These are phyloP conservation scores for Macroramphosus scolopax DNA, from an alignment of 2,797 vertebrate genomes.

Conservation along the genomic window DNA sequence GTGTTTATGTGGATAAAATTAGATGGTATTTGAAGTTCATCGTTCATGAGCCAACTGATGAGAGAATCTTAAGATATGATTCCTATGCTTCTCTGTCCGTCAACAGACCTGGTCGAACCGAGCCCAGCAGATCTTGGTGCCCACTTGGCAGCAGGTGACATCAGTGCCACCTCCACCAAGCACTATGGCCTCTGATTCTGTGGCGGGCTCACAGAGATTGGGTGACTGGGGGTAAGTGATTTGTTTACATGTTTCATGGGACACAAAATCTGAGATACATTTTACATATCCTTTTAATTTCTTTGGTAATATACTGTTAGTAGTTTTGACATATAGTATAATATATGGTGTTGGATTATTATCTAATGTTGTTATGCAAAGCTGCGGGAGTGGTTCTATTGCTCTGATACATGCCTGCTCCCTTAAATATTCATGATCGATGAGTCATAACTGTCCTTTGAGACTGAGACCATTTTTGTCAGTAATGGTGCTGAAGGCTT, in stretches of 20 bases:
- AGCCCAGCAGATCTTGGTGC: constrained; percentile 92
- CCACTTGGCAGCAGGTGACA: constrained; percentile 93
- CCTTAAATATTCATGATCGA: constrained; percentile 66
- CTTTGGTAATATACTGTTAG: no score
- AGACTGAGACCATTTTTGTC: constrained; percentile 47
- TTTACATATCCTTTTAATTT: not conserved
- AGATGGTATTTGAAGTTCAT: constrained; percentile 1
- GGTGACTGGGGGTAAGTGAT: constrained; percentile 94
- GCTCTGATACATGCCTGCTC: constrained; percentile 33
- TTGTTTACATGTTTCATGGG: constrained; percentile 15
- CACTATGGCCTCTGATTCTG: constrained; percentile 86
- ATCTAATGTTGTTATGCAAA: constrained; percentile 23
- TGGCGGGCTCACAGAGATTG: constrained; percentile 91
- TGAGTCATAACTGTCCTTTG: constrained; percentile 65
- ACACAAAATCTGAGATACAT: not conserved
- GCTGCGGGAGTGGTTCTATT: constrained; percentile 18
- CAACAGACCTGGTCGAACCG: constrained; percentile 90
- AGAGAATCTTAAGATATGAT: not conserved
- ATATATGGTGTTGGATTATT: constrained; percentile 23
- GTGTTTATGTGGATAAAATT: not conserved
- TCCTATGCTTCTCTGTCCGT: constrained; percentile 13
- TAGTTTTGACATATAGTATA: not conserved
- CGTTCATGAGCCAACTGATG: constrained; percentile 4
- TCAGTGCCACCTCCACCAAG: constrained; percentile 85
- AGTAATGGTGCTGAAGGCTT: constrained; percentile 55